These are phyloP conservation scores for Cheumatopsyche charites DNA, from an alignment of 1,140 invertebrate species.

Conservation along the genomic window DNA sequence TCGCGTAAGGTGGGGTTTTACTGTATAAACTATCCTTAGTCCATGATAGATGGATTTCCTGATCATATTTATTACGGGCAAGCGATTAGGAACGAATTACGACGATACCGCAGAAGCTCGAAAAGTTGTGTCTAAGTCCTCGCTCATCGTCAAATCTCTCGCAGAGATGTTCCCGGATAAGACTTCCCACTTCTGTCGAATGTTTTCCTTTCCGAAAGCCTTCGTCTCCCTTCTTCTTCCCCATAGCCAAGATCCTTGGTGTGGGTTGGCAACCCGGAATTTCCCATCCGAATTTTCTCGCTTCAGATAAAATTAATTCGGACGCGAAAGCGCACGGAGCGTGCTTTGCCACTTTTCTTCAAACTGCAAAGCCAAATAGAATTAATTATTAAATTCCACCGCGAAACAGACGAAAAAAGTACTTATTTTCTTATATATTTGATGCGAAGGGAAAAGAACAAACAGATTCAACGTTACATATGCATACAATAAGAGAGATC, in stretches of 20 bases:
- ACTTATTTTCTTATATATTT: too few relatives aligned
- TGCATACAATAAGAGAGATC: too few relatives aligned
- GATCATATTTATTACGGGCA: constrained; percentile 22
- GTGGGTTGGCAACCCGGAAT: constrained; percentile 26
- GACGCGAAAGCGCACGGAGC: constrained; percentile 28
- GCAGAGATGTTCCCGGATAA: constrained; percentile 30
- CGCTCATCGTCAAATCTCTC: constrained; percentile 31
- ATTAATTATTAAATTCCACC: constrained; percentile 18
- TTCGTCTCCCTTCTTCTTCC: neutral
- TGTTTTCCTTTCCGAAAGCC: constrained; percentile 29
- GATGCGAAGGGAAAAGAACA: too few relatives aligned
- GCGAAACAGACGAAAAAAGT: neutral
- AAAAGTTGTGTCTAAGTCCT: constrained; percentile 26
- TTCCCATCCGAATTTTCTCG: constrained; percentile 37
- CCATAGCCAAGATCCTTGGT: neutral
- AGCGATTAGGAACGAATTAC: constrained; percentile 10
- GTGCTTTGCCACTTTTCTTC: constrained; percentile 23
- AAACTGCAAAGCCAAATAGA: constrained; percentile 25
- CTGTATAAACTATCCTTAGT: too few relatives aligned
- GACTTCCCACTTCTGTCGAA: constrained; percentile 28
- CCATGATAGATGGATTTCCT: constrained; percentile 25
- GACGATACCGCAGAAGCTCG: constrained; percentile 13
- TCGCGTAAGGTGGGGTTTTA: too few relatives aligned
- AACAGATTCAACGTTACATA: too few relatives aligned
- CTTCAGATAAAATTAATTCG: constrained; percentile 36